phyloP scores from a whole-genome alignment of 2,113 vertebrate genomes.

The Lagopus leucura region DNA sequence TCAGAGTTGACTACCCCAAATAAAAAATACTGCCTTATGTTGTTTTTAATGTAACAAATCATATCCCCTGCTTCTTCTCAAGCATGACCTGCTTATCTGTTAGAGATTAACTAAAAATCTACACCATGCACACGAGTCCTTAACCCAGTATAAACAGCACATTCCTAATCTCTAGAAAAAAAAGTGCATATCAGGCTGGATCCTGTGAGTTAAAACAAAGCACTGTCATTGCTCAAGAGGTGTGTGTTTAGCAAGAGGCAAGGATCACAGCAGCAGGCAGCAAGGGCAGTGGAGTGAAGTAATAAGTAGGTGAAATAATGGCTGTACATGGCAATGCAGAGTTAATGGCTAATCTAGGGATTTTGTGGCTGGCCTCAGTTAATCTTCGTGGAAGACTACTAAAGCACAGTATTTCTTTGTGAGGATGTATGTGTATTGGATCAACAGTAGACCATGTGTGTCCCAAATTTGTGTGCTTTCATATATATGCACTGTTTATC shows the following conservation, averaged over 20 bases:
- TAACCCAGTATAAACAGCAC: not conserved
- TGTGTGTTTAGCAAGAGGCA: conserved; percentile 58
- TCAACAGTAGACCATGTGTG: fast-evolving
- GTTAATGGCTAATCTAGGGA: conserved; percentile 62
- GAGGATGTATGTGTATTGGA: not conserved
- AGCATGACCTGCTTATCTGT: not conserved
- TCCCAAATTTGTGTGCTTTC: not conserved
- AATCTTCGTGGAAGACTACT: not conserved
- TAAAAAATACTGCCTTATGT: not conserved
- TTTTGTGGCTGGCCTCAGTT: conserved; percentile 7
- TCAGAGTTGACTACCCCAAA: not conserved
- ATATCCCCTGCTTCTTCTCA: not conserved
- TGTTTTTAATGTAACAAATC: not conserved
- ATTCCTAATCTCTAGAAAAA: conserved; percentile 30
- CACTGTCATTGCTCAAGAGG: conserved; percentile 34
- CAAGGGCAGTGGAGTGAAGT: not conserved
- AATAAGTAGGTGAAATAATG: conserved; percentile 59
- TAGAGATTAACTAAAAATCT: conserved; percentile 21
- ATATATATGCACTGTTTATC: not conserved
- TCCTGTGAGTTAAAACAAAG: conserved; percentile 18
- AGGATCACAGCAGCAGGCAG: conserved; percentile 17
- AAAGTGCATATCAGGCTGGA: conserved; percentile 16
- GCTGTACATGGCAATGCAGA: conserved; percentile 38
- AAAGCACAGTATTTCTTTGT: not conserved
- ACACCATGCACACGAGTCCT: not conserved